Base-by-base conservation (phyloP, 2,113 vertebrate species). In the Gorsachius goisagi region DNA sequence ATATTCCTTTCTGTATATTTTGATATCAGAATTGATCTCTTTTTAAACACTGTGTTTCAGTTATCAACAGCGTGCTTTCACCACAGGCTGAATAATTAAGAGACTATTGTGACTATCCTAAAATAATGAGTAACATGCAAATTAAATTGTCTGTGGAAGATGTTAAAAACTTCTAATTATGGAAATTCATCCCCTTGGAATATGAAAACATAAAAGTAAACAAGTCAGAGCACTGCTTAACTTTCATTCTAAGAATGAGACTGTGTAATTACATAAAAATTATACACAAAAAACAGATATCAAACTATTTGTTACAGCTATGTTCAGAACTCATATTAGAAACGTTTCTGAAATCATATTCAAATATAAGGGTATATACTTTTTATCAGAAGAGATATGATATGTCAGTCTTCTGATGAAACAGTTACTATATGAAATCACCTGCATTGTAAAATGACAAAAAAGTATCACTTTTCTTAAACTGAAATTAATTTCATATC, bases 71-170 rank as follows among this genome's bases (percentile, higher is more conserved):
- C n/a, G 58, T 62, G 44, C 13, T 71, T 93, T 94, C 78, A 37
- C 49, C 35, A 58, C 41, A 93, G 52, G 78, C 52, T 85, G 33
- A 18, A 39, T 59, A 92, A 92, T 92, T 89, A 85, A 53, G 69
- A 87, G 58, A 60, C 32, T 66, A 45, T 67, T 62, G 63, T 74
- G 63, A 76, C 27, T 88, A 62, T 76, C 35, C 47, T 80, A 87
- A 96, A 96, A 83, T 83, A 95, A 95, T 87, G 87, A 91, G 52
- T 72, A 89, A 95, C 0, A 3, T 58, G 22, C 22, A 95, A 95
- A 91, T 93, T 85, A 55, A 93, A 83, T 92, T 83, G 87, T 30
- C 66, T 72, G 72, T 93, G 60, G 71, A 91, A 87, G 49, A 84
- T 71, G 74, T 74, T 78, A 27, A 73, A 73, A 90, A 21, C 58